phyloP scores from a whole-genome alignment of 1,140 invertebrate species.

The Calephelis nemesis region DNA sequence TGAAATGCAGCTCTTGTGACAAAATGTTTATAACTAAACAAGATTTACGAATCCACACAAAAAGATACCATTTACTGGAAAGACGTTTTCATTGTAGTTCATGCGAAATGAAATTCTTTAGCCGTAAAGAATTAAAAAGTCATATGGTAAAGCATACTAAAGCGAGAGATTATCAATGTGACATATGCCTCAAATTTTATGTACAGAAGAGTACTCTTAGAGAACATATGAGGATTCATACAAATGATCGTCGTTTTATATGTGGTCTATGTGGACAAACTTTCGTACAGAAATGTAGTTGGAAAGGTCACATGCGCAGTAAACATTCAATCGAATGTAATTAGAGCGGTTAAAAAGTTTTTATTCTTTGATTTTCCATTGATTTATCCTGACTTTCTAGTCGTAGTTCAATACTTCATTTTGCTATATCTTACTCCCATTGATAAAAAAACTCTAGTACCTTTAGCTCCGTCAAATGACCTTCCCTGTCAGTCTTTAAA shows the following conservation, averaged over 20 bases:
- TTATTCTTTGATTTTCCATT: background rate
- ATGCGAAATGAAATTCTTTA: constrained; percentile 50
- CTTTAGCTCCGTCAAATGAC: no score
- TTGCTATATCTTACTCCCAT: no score
- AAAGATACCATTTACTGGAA: constrained; percentile 57
- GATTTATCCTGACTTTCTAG: no score
- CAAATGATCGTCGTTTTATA: constrained; percentile 50
- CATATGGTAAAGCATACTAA: constrained; percentile 49
- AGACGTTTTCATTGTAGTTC: constrained; percentile 54
- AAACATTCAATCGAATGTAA: constrained; percentile 45
- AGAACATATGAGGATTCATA: constrained; percentile 79
- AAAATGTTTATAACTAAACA: constrained; percentile 51
- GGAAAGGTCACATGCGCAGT: constrained; percentile 44
- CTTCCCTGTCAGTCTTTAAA: no score
- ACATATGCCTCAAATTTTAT: constrained; percentile 68
- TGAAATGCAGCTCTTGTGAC: constrained; percentile 56
- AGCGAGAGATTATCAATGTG: constrained; percentile 39
- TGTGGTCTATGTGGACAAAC: constrained; percentile 60
- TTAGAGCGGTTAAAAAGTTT: background rate
- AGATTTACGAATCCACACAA: constrained; percentile 46
- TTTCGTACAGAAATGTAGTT: constrained; percentile 58
- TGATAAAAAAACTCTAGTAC: no score
- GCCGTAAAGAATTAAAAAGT: constrained; percentile 33
- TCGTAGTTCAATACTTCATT: no score
- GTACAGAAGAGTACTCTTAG: constrained; percentile 65